phyloP scores from a whole-genome alignment of 2,888 invertebrate species.

The Heteromyza rotundicornis region DNA sequence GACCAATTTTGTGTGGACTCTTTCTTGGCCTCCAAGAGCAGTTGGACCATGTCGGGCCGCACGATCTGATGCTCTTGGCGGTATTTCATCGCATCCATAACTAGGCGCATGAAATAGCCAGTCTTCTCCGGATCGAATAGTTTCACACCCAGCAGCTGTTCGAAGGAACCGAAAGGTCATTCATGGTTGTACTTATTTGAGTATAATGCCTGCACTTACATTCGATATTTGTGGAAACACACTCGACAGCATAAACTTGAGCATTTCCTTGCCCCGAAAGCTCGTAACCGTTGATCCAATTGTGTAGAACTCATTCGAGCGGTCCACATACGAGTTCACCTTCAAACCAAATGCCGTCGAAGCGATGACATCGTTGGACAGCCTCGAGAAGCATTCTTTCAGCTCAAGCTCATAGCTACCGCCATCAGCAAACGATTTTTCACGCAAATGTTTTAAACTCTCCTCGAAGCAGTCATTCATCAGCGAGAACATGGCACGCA shows the following conservation, averaged over 20 bases:
- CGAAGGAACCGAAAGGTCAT: too few relatives aligned
- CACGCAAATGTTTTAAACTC: constrained; percentile 24
- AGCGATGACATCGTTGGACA: constrained; percentile 62
- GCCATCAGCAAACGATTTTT: constrained; percentile 21
- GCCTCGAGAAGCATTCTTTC: constrained; percentile 48
- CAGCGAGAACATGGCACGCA: constrained; percentile 6
- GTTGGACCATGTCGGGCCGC: constrained; percentile 65
- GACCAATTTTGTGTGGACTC: not conserved
- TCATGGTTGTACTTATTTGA: too few relatives aligned
- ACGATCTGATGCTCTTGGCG: constrained; percentile 55
- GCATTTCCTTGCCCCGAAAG: constrained; percentile 47
- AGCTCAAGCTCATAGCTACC: constrained; percentile 47
- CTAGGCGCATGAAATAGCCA: constrained; percentile 56
- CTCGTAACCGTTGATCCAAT: constrained; percentile 63
- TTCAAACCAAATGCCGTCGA: constrained; percentile 62
- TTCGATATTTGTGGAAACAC: constrained; percentile 39
- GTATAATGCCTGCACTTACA: too few relatives aligned
- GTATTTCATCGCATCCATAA: constrained; percentile 56
- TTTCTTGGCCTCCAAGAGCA: constrained; percentile 64
- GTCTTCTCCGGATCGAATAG: constrained; percentile 38
- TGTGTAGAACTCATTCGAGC: constrained; percentile 65
- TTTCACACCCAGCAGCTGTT: constrained; percentile 37
- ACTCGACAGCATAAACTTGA: constrained; percentile 38
- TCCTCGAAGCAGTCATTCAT: constrained; percentile 13
- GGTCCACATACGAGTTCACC: constrained; percentile 66